Conservation (phyloP, 1,140 invertebrate species). For the Bombus impatiens region DNA sequence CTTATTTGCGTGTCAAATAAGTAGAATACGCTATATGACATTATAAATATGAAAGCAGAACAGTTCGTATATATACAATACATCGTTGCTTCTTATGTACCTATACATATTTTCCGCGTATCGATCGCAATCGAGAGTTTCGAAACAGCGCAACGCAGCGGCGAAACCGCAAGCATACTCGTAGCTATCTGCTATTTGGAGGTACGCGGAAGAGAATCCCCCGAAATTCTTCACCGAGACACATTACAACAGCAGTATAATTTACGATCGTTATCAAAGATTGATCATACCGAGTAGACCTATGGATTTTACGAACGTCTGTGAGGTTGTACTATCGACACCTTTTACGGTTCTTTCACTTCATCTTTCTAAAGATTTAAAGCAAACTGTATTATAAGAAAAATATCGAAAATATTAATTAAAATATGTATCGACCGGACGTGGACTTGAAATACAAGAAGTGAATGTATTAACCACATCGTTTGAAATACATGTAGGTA, state of each 20-base stretch:
- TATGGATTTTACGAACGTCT: conserved; percentile 14
- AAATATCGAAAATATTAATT: background rate
- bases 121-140: conserved; percentile 52
- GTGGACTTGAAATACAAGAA: background rate
- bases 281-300: conserved; percentile 46
- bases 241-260: conserved; percentile 65
- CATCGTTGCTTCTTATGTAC: background rate
- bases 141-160: conserved; percentile 21
- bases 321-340: conserved; percentile 17
- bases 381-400: background rate
- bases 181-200: conserved; percentile 35
- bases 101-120: conserved; percentile 10
- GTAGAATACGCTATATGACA: no score
- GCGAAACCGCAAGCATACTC: conserved; percentile 55
- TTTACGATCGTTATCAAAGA: conserved; percentile 66
- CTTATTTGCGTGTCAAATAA: background rate
- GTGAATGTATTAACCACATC: background rate
- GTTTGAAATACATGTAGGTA: background rate
- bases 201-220: conserved; percentile 68
- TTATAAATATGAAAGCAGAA: background rate
- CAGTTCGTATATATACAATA: background rate
- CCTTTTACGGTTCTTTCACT: conserved; percentile 1
- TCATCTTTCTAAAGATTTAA: background rate
- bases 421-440: no score
- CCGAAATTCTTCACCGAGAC: conserved; percentile 61